Evolutionary conservation across 2,113 vertebrate genomes (phyloP).

Genomic region (Centropristis striata): DNA sequence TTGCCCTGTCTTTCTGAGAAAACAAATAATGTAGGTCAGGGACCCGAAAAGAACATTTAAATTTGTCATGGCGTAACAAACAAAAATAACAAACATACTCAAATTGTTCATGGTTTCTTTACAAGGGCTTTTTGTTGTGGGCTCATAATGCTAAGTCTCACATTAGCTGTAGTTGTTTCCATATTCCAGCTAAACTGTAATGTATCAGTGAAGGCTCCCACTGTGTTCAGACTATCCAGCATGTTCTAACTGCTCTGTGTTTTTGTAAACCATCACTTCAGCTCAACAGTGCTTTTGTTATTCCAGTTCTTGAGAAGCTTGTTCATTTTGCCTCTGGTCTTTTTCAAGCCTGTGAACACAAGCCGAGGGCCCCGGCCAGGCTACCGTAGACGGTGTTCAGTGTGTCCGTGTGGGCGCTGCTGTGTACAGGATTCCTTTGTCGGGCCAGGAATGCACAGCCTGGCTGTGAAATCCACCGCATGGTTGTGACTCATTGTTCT

Average conservation of each 20-base stretch:
- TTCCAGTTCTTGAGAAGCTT: constrained; percentile 16
- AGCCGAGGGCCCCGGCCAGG: constrained; percentile 22
- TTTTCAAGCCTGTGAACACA: constrained; percentile 31
- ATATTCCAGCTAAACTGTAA: constrained; percentile 7
- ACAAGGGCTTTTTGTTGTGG: constrained; percentile 3
- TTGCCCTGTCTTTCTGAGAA: background rate
- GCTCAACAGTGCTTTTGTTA: background rate
- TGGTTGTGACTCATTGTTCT: constrained; percentile 77
- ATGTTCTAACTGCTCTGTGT: background rate
- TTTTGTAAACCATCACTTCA: background rate
- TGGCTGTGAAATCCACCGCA: constrained; percentile 77
- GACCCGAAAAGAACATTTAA: background rate
- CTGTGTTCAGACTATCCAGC: background rate
- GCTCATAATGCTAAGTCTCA: background rate
- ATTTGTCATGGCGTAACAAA: background rate
- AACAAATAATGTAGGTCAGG: background rate
- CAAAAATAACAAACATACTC: constrained; percentile 2
- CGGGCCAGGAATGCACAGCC: constrained; percentile 78
- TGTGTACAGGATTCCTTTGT: constrained; percentile 79
- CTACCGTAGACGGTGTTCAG: constrained; percentile 39
- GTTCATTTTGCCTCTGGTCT: constrained; percentile 24
- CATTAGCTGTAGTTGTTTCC: background rate
- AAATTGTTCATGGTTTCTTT: background rate
- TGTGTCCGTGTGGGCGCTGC: constrained; percentile 62
- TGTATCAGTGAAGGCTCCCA: constrained; percentile 4